A percentile compares a stretch with the other conserved stretches of the same genome.
Evolutionary conservation across 2,888 invertebrate genomes (phyloP).

Genomic region (Drosophila peninsularis): DNA sequence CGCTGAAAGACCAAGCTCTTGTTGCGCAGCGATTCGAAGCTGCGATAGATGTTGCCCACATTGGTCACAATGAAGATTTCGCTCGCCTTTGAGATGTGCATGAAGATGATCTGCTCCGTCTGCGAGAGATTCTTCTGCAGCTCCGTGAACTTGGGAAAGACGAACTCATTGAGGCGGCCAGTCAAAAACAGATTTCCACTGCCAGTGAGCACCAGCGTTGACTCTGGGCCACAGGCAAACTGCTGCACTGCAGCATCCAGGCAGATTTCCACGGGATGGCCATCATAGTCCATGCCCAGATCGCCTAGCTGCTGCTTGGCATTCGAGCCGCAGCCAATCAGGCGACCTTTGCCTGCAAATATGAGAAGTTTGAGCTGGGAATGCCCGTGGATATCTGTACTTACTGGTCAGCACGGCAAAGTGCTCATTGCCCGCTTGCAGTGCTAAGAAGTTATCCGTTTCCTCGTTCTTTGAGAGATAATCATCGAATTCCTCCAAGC

Average conservation of each 20-base stretch:
- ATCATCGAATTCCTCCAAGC: slow-evolving; percentile 82
- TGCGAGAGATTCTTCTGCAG: slow-evolving; percentile 82
- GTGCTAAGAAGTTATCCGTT: slow-evolving; percentile 80
- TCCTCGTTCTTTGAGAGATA: slow-evolving; percentile 81
- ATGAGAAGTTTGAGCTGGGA: background rate
- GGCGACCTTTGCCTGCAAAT: slow-evolving; percentile 78
- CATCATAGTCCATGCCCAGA: slow-evolving; percentile 62
- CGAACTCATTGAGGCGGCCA: slow-evolving; percentile 83
- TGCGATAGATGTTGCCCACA: slow-evolving; percentile 83
- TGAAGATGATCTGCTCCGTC: slow-evolving; percentile 81
- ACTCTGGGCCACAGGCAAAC: slow-evolving; percentile 83
- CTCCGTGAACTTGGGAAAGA: slow-evolving; percentile 82
- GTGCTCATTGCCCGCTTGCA: slow-evolving; percentile 84
- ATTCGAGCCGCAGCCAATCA: slow-evolving; percentile 84
- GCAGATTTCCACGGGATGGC: slow-evolving; percentile 81
- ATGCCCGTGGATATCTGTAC: slow-evolving; percentile 37
- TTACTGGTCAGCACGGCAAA: slow-evolving; percentile 84
- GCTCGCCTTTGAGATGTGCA: slow-evolving; percentile 83
- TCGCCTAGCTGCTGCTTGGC: slow-evolving; percentile 80
- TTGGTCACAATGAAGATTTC: slow-evolving; percentile 84
- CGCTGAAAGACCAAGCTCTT: slow-evolving; percentile 83
- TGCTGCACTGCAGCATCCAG: slow-evolving; percentile 79
- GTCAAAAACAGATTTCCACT: slow-evolving; percentile 81
- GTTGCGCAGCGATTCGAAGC: slow-evolving; percentile 81
- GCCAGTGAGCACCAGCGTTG: slow-evolving; percentile 83